These are phyloP conservation scores for Bombus difficillimus DNA, from an alignment of 1,140 invertebrate species.

Conservation along the genomic window DNA sequence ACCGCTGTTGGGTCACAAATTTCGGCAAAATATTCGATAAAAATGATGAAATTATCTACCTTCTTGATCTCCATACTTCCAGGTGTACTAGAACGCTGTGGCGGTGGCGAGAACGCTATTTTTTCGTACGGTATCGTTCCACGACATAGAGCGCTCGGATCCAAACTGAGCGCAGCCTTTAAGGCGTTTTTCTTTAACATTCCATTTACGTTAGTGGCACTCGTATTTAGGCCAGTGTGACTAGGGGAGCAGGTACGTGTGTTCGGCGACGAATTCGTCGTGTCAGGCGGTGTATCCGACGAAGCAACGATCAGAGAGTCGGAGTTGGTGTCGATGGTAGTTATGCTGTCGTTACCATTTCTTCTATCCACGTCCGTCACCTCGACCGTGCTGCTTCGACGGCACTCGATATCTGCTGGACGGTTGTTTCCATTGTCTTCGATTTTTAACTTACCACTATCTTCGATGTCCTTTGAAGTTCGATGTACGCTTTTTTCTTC, in stretches of 20 bases:
- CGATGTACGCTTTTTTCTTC: conserved; percentile 43
- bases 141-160: conserved; percentile 80
- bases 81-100: conserved; percentile 73
- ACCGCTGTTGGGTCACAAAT: too few species aligned
- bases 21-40: too few species aligned
- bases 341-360: conserved; percentile 71
- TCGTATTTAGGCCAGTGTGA: conserved; percentile 69
- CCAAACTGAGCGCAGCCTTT: conserved; percentile 82
- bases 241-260: conserved; percentile 77
- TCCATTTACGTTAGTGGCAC: conserved; percentile 76
- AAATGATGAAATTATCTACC: conserved; percentile 52
- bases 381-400: conserved; percentile 30
- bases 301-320: conserved; percentile 72
- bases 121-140: conserved; percentile 79
- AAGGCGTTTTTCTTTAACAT: conserved; percentile 77
- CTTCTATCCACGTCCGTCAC: conserved; percentile 45
- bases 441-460: conserved; percentile 33
- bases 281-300: conserved; percentile 69
- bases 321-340: conserved; percentile 74
- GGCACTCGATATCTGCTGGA: conserved; percentile 29
- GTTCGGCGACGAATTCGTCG: conserved; percentile 74
- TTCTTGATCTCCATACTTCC: conserved; percentile 74
- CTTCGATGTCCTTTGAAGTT: conserved; percentile 45
- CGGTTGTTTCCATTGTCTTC: conserved; percentile 59
- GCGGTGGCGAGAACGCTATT: conserved; percentile 75